Evolutionary conservation across 2,113 vertebrate species (phyloP).

Genomic region (Arvicanthis niloticus): DNA sequence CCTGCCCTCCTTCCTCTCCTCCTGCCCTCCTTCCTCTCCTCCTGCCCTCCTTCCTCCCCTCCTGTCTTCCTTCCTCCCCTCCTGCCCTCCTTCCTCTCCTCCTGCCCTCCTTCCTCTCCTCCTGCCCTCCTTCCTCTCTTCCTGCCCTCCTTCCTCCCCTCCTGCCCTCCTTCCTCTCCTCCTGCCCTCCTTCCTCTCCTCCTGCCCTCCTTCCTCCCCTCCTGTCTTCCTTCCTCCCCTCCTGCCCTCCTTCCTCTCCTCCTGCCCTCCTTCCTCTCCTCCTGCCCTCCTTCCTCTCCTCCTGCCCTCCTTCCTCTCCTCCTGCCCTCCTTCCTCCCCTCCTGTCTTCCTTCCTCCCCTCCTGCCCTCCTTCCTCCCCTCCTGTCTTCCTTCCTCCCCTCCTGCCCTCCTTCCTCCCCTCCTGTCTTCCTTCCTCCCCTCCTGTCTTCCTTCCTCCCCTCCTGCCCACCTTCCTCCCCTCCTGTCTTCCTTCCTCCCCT

Average conservation of each 20-base stretch:
- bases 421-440: background rate
- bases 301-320: background rate
- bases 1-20: background rate
- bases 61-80: background rate
- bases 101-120: background rate
- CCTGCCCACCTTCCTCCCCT: background rate
- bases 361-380: background rate
- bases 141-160: no score
- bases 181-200: background rate
- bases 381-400: no score
- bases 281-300: no score
- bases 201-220: rapidly evolving
- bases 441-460: rapidly evolving
- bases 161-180: no score
- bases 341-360: no score
- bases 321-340: rapidly evolving
- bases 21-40: rapidly evolving
- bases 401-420: no score
- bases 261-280: no score
- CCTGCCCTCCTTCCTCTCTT: background rate
- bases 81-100: rapidly evolving
- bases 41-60: no score
- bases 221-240: no score
- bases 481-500: no score
- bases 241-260: background rate